Percentiles rank a stretch among this genome's conserved stretches.
phyloP scores from a whole-genome alignment of 1,140 invertebrate species.

The Bombus sylvicola region DNA sequence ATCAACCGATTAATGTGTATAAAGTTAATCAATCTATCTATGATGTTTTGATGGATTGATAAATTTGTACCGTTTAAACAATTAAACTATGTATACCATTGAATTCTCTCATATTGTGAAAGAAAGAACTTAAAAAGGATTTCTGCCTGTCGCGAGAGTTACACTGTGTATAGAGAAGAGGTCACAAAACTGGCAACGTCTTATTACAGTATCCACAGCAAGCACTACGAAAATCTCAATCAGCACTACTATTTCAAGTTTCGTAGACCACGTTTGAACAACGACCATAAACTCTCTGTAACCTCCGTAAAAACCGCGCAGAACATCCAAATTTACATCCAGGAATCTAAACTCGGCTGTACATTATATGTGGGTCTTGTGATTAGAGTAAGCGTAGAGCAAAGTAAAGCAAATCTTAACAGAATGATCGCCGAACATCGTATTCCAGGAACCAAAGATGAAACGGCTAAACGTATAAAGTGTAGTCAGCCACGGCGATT shows the following conservation, averaged over 20 bases:
- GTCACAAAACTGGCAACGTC: background rate
- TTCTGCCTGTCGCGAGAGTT: background rate
- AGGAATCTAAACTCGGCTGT: background rate
- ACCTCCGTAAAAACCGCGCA: background rate
- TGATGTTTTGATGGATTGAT: too few species aligned
- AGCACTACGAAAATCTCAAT: background rate
- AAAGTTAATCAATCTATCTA: too few species aligned
- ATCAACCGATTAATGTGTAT: background rate
- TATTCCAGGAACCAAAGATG: constrained; percentile 22
- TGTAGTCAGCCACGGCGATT: constrained; percentile 19
- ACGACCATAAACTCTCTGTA: background rate
- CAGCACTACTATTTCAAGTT: background rate
- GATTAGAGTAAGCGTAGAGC: too few species aligned
- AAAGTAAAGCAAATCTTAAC: background rate
- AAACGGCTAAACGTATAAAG: background rate
- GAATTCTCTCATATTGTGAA: background rate
- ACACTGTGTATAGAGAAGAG: background rate
- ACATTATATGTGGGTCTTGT: too few species aligned
- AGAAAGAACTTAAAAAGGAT: background rate
- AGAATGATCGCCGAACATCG: background rate
- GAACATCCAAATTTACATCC: background rate
- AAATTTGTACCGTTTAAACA: too few species aligned
- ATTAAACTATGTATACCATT: too few species aligned
- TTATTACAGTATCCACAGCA: background rate
- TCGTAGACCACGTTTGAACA: background rate